Percentiles rank a stretch among this genome's conserved stretches.
Conservation (phyloP, 2,888 invertebrate species). For the Sinodicranocentrus sp. region DNA sequence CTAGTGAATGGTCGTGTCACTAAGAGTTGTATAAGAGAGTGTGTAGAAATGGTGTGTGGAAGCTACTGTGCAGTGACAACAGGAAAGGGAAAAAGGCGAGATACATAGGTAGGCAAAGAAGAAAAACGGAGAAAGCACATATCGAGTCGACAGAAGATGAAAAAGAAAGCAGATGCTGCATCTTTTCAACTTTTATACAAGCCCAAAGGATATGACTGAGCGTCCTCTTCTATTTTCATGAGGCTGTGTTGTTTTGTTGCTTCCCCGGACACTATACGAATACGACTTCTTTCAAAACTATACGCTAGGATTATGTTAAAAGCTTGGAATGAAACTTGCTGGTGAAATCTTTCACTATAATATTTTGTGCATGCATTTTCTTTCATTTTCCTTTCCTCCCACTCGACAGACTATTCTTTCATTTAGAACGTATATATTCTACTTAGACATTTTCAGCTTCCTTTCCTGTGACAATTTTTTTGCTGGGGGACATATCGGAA, state of each 20-base stretch:
- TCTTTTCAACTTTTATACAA: slow-evolving; percentile 61
- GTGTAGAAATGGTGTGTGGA: slow-evolving; percentile 18
- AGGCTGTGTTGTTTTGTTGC: slow-evolving; percentile 32
- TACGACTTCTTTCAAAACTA: background rate
- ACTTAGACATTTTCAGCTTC: slow-evolving; percentile 55
- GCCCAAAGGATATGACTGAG: slow-evolving; percentile 55
- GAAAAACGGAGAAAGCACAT: slow-evolving; percentile 50
- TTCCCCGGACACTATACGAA: background rate
- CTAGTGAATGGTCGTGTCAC: slow-evolving; percentile 50
- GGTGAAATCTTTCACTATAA: slow-evolving; percentile 32
- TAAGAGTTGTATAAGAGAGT: background rate
- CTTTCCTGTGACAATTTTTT: slow-evolving; percentile 43
- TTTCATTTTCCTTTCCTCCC: slow-evolving; percentile 43
- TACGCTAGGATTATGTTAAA: slow-evolving; percentile 13
- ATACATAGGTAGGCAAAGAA: slow-evolving; percentile 5
- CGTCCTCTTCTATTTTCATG: slow-evolving; percentile 1
- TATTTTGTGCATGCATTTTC: slow-evolving; percentile 54
- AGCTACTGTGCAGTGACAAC: slow-evolving; percentile 49
- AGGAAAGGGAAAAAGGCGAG: slow-evolving; percentile 48
- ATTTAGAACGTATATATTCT: slow-evolving; percentile 29
- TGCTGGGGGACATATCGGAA: background rate
- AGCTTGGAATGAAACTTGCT: slow-evolving; percentile 22
- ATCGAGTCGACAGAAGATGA: slow-evolving; percentile 55
- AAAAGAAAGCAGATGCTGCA: slow-evolving; percentile 72
- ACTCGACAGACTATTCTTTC: slow-evolving; percentile 35